Conservation (phyloP, 2,113 vertebrate genomes). For the Laticauda laticaudata region DNA sequence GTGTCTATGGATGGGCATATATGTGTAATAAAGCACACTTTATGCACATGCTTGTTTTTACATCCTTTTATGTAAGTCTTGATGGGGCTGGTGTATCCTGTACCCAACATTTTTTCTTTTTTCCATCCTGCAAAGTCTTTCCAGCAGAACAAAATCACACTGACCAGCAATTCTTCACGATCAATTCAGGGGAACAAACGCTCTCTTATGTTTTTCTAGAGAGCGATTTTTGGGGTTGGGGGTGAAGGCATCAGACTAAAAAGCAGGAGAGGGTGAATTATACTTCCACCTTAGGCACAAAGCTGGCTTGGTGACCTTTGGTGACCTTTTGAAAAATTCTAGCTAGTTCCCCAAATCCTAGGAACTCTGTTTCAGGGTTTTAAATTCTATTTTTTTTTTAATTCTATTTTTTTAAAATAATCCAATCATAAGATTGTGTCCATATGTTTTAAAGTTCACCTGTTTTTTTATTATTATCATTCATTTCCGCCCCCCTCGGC, state of each 20-base stretch:
- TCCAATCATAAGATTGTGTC: conserved; percentile 10
- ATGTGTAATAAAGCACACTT: not conserved
- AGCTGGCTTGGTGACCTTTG: too few species aligned
- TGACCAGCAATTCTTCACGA: not conserved
- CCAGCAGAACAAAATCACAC: not conserved
- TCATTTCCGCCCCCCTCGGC: not conserved
- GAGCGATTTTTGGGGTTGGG: too few species aligned
- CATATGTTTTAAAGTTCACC: conserved; percentile 13
- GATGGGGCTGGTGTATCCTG: not conserved
- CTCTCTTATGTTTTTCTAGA: not conserved
- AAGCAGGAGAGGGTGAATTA: too few species aligned
- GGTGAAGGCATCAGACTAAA: too few species aligned
- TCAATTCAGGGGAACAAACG: not conserved
- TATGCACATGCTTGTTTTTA: not conserved
- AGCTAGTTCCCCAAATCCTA: not conserved
- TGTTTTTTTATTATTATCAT: conserved; percentile 10
- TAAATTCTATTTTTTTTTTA: conserved; percentile 27
- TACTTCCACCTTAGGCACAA: too few species aligned
- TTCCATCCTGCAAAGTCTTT: not conserved
- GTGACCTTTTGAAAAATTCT: too few species aligned
- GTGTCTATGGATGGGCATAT: not conserved
- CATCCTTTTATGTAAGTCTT: not conserved
- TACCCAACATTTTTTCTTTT: not conserved
- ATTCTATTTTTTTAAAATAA: conserved; percentile 46
- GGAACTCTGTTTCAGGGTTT: not conserved